Conservation (phyloP, 2,113 vertebrate genomes). For the Ophthalmolycus amberensis region DNA sequence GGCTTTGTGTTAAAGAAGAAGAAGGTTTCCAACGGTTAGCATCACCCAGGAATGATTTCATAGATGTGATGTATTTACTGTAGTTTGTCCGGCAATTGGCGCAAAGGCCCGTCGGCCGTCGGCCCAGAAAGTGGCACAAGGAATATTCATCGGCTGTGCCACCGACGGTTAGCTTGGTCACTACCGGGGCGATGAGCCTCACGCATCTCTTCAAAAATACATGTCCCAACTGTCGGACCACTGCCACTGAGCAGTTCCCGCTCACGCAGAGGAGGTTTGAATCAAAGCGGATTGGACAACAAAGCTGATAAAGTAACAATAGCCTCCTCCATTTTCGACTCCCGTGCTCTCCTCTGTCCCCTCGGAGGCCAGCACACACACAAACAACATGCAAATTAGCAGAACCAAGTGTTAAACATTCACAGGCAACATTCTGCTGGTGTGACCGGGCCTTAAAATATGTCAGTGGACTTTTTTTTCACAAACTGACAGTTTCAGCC, state of each 20-base stretch:
- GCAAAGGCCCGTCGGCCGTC: neutral
- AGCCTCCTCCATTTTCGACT: conserved; percentile 1
- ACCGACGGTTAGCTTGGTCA: neutral
- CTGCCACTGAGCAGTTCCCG: neutral
- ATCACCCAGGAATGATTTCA: neutral
- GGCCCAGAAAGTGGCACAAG: neutral
- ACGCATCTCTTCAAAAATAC: neutral
- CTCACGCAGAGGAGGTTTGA: neutral
- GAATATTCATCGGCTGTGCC: neutral
- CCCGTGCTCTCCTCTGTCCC: neutral
- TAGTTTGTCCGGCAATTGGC: neutral
- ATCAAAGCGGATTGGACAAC: neutral
- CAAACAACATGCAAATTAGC: neutral
- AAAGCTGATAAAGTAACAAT: neutral
- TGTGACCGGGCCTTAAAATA: neutral
- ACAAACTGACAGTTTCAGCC: neutral
- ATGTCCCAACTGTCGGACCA: neutral
- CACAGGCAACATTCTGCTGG: neutral
- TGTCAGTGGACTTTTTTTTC: neutral
- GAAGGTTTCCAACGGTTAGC: neutral
- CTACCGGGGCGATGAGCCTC: neutral
- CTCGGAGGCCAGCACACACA: neutral
- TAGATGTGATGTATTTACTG: neutral
- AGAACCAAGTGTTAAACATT: neutral
- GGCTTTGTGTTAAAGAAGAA: neutral